Evolutionary conservation across 2,888 invertebrate genomes (phyloP).

Genomic region (Caenorhabditis zanzibari): DNA sequence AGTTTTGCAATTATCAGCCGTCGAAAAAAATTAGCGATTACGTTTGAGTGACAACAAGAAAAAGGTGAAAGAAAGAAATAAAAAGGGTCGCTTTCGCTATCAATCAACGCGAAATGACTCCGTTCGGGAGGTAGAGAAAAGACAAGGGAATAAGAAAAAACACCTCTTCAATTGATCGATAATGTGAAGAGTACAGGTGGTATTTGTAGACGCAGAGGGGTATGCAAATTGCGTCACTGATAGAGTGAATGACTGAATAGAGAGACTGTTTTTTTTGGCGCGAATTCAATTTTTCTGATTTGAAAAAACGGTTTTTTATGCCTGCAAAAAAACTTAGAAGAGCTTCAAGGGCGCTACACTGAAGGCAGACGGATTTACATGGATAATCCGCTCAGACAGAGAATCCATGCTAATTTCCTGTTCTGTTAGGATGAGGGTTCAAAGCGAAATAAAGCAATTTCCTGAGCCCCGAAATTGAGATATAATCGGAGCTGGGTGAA

Average conservation of each 20-base stretch:
- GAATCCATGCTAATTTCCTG: too few species aligned
- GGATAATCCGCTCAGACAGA: too few species aligned
- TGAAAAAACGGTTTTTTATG: too few species aligned
- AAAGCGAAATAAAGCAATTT: too few species aligned
- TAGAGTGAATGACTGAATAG: not conserved
- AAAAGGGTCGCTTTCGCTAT: not conserved
- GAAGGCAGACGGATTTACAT: too few species aligned
- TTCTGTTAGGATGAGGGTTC: too few species aligned
- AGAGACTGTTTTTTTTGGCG: too few species aligned
- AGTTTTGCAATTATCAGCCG: not conserved
- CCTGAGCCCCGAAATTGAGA: too few species aligned
- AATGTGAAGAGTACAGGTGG: not conserved
- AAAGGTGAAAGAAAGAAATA: not conserved
- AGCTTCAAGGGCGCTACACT: too few species aligned
- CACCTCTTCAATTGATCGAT: not conserved
- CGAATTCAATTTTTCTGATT: too few species aligned
- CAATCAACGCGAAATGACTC: not conserved
- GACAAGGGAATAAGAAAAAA: not conserved
- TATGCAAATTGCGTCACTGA: not conserved
- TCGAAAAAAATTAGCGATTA: not conserved
- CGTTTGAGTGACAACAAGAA: not conserved
- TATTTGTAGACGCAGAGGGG: not conserved
- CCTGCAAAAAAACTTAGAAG: too few species aligned
- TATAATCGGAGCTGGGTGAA: too few species aligned
- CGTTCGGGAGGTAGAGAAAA: not conserved